Conservation (phyloP, 2,888 invertebrate genomes). For the Drosophila testacea region DNA sequence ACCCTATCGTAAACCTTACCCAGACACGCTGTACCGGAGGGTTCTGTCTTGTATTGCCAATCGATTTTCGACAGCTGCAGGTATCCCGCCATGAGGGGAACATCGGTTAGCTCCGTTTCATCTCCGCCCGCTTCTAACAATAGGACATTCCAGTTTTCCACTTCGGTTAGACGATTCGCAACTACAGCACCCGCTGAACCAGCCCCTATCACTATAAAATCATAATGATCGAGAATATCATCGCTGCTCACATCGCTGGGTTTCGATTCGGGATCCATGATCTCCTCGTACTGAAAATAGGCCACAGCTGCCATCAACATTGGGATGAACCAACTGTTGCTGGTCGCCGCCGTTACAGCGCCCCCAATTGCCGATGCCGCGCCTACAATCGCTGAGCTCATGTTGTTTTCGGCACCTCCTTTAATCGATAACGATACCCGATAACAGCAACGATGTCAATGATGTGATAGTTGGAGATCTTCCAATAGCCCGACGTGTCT, state of each 20-base stretch:
- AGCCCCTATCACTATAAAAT: conserved; percentile 94
- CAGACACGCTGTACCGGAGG: conserved; percentile 92
- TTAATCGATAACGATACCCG: conserved; percentile 1
- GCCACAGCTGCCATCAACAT: conserved; percentile 93
- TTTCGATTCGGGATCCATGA: conserved; percentile 92
- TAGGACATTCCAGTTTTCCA: conserved; percentile 92
- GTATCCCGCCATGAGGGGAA: conserved; percentile 94
- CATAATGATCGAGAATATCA: conserved; percentile 88
- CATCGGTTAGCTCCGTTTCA: conserved; percentile 96
- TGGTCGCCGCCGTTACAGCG: conserved; percentile 89
- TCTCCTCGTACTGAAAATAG: conserved; percentile 94
- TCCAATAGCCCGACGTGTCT: conserved; percentile 8
- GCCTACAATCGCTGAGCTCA: conserved; percentile 88
- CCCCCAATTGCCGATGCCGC: conserved; percentile 89
- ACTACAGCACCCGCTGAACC: conserved; percentile 96
- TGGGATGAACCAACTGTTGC: conserved; percentile 93
- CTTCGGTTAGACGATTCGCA: conserved; percentile 92
- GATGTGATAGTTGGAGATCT: conserved; percentile 2
- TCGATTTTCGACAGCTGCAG: conserved; percentile 94
- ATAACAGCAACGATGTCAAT: background rate
- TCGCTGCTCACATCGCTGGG: conserved; percentile 90
- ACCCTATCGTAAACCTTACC: conserved; percentile 86
- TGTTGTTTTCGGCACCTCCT: conserved; percentile 66
- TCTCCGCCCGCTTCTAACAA: conserved; percentile 95
- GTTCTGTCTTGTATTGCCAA: conserved; percentile 97